Base-by-base conservation (phyloP, 2,797 vertebrate species). In the Arctocebus calabarensis region DNA sequence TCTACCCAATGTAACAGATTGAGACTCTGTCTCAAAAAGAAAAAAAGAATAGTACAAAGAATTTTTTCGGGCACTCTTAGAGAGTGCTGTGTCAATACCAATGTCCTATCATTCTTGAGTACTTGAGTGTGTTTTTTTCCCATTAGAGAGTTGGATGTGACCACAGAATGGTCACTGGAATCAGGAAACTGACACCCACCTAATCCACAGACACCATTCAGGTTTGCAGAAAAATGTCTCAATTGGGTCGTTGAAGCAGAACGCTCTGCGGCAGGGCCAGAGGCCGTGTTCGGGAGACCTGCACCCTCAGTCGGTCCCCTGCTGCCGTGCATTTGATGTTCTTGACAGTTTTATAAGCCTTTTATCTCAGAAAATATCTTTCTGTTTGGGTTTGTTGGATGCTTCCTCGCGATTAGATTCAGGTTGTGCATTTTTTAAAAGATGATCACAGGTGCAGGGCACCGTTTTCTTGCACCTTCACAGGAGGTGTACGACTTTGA, bases 401-500 rank as follows among this genome's bases (percentile, higher is more conserved):
- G 29, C 83, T 78, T 95, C 27, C 59, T 92, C 4, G 0, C 10
- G 45, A 19, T 81, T 68, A 43, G 45, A 70, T 64, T 71, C 82
- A 59, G 87, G 61, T 14, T 52, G 1, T 37, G 4, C 19, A 7
- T 45, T 66, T 88, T 74, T 71, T 17, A 37, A 5, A 32, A n/a
- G 82, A 45, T 1, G 34, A 16, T 73, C 66, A 16, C 20, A 13
- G 43, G 16, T 0, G 0, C 1, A 20, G n/a, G 5, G 23, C 19
- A 3, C 8, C n/a, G 14, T 27, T 27, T 77, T 77, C 75, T 83
- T 32, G 29, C 7, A 5, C 78, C 61, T 11, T 95, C 7, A 19
- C 5, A 3, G 32, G 17, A 40, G 68, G 20, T 5, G 1, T 34
- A 0, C 7, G 25, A 52, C 61, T 82, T 68, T 52, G 83, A 70